These are phyloP conservation scores for Ictalurus furcatus DNA, from an alignment of 2,113 vertebrate species.

Conservation along the genomic window DNA sequence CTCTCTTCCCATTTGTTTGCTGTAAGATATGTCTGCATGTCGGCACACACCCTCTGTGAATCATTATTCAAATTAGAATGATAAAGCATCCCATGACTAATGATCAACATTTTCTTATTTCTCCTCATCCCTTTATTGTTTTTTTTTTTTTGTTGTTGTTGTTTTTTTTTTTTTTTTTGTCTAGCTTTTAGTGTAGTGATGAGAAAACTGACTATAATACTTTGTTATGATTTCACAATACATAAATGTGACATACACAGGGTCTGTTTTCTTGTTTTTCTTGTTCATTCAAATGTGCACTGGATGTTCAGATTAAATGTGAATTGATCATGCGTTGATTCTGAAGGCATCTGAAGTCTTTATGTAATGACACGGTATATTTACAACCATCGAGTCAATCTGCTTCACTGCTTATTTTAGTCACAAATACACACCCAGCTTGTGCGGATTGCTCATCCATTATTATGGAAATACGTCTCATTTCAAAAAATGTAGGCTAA, in stretches of 20 bases:
- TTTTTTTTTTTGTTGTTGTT: constrained; percentile 10
- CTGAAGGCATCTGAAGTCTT: constrained; percentile 51
- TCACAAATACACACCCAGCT: not conserved
- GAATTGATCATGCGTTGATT: constrained; percentile 62
- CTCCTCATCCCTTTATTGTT: constrained; percentile 24
- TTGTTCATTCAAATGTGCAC: not conserved
- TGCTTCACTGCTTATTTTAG: too few species aligned
- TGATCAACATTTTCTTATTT: constrained; percentile 41
- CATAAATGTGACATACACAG: not conserved
- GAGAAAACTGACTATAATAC: not conserved
- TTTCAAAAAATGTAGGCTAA: not conserved
- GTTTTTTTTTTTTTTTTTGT: not conserved
- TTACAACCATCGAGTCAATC: not conserved
- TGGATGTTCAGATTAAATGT: constrained; percentile 54
- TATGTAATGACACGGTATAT: not conserved
- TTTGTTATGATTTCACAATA: not conserved
- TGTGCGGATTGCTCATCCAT: not conserved
- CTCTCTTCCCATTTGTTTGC: constrained; percentile 58
- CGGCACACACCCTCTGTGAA: constrained; percentile 49
- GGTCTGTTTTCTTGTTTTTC: not conserved
- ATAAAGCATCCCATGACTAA: constrained; percentile 54
- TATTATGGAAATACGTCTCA: not conserved
- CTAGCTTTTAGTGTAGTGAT: not conserved
- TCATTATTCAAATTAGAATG: constrained; percentile 57
- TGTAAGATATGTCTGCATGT: constrained; percentile 58